Evolutionary conservation across 30 jellyfish, hydroid and myxozoan species (phyloP), one percentile per base, ranked within the genome.

Genomic region (Catostylus mosaicus): DNA sequence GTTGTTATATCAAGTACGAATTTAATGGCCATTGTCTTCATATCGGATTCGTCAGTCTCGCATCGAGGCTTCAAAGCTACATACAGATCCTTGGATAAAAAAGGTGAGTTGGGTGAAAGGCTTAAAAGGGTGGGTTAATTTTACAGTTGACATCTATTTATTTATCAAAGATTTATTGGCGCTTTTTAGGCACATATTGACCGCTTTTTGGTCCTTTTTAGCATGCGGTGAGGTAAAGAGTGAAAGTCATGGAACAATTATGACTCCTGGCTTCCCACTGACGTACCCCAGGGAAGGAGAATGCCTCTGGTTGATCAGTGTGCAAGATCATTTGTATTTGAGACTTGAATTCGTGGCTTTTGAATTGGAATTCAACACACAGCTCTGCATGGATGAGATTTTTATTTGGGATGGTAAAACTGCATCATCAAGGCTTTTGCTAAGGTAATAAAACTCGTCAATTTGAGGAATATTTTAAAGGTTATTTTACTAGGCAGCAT

Each of bases 221-320:
- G 99, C 85, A 3, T 88, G 99, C 61, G 90, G 95, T 35, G 88
- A 88, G 0, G 50, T 52, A 10, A 74, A 43, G 38, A 45, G 66
- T 2, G 73, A 85, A 2, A 14, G 32, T 26, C 78, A 65, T 54
- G 96, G 96, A 0, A 62, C 68, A 29, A 77, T 94, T 59, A 51
- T 85, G 73, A 72, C 97, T 30, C 99, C 99, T 9, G 96, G 99
- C 24, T 94, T 59, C 70, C 99, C 99, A 7, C 86, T 83, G 26
- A 91, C 80, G 22, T 94, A 88, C 73, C 99, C 99, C 40, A 57
- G 78, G 35, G 91, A 88, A 63, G 84, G 88, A 33, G 80, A 66
- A 38, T 94, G 99, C 86, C 45, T 68, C 57, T 94, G 99, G 99
- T 22, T 26, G 74, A 94, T 94, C 45, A 66, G 60, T 19, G 97